Evolutionary conservation across 2,113 vertebrate species (phyloP).

Genomic region (Steatornis caripensis): DNA sequence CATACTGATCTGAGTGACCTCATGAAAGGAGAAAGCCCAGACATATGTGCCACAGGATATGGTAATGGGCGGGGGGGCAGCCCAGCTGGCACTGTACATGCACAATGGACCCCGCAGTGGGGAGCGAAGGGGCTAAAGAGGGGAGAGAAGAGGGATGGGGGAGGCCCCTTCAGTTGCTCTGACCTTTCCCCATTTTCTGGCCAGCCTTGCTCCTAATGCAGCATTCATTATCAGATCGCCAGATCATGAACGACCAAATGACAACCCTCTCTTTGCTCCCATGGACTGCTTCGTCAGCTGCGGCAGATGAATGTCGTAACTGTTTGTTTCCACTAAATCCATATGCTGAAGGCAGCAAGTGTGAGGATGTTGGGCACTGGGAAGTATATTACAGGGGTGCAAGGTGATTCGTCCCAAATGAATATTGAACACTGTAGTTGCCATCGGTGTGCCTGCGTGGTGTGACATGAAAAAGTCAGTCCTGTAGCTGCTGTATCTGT

Average conservation of each 20-base stretch:
- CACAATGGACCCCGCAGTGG: not conserved
- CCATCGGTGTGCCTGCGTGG: not conserved
- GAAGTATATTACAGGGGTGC: not conserved
- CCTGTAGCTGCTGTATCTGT: not conserved
- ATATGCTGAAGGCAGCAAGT: not conserved
- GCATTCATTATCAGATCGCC: not conserved
- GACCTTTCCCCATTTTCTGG: not conserved
- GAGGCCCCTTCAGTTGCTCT: not conserved
- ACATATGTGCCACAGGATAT: not conserved
- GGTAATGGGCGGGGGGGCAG: fast-evolving
- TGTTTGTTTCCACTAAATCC: not conserved
- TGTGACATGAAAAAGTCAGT: not conserved
- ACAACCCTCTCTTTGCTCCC: not conserved
- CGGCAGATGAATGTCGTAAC: not conserved
- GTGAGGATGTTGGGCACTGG: not conserved
- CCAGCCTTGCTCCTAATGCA: not conserved
- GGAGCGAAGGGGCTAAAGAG: not conserved
- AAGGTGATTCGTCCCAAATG: not conserved
- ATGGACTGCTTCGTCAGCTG: not conserved
- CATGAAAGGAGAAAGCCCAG: not conserved
- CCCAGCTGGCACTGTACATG: not conserved
- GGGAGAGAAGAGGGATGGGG: not conserved
- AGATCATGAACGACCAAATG: not conserved
- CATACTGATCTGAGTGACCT: not conserved
- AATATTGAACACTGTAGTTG: not conserved